These are phyloP conservation scores for Hedychridium roseum DNA, from an alignment of 2,888 invertebrate species.

Conservation along the genomic window DNA sequence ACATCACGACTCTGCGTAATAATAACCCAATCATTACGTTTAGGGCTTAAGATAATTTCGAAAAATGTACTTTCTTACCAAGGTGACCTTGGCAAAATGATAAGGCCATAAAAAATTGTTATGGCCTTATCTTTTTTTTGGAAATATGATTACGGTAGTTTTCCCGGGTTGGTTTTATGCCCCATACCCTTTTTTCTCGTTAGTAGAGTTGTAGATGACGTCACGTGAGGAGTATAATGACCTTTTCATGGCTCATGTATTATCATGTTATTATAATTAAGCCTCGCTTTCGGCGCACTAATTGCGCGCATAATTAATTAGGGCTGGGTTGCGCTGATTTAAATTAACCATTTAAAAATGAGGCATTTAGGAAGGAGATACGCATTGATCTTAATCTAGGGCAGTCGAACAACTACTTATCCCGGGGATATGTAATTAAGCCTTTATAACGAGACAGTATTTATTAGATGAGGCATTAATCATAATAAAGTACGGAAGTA, in stretches of 20 bases:
- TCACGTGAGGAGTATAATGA: constrained; percentile 29
- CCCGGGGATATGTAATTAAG: too few relatives aligned
- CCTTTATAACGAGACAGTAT: too few relatives aligned
- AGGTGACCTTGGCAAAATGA: too few relatives aligned
- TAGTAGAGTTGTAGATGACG: constrained; percentile 18
- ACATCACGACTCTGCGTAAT: too few relatives aligned
- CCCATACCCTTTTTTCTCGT: constrained; percentile 15
- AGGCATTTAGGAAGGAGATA: constrained; percentile 8
- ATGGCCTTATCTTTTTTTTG: too few relatives aligned
- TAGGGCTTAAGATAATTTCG: not conserved
- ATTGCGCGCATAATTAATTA: constrained; percentile 47
- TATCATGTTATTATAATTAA: constrained; percentile 40
- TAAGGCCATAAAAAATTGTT: too few relatives aligned
- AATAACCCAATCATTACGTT: not conserved
- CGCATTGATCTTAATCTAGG: constrained; percentile 10
- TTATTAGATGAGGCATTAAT: too few relatives aligned
- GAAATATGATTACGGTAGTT: too few relatives aligned
- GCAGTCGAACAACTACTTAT: too few relatives aligned
- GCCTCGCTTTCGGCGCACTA: constrained; percentile 37
- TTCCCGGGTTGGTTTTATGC: too few relatives aligned
- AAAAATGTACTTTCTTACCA: too few relatives aligned
- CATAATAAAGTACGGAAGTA: too few relatives aligned
- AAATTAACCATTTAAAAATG: constrained; percentile 20
- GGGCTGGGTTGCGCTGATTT: constrained; percentile 22
- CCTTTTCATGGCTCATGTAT: constrained; percentile 34